Conservation (phyloP, 2,797 vertebrate species). For the Syngnathus acus region DNA sequence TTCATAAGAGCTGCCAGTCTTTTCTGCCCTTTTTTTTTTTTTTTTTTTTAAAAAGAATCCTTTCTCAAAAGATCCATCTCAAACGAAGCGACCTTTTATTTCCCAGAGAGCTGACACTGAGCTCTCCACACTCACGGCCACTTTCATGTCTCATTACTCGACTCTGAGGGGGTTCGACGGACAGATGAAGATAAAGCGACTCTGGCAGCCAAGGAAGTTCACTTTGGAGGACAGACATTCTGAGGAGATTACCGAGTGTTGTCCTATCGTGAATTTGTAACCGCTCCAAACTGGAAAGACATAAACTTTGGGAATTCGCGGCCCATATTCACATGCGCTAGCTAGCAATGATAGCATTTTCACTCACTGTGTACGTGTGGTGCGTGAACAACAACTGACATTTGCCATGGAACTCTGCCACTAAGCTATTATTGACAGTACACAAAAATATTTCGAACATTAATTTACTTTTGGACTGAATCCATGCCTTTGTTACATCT, state of each 20-base stretch:
- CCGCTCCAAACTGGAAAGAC: slow-evolving; percentile 4
- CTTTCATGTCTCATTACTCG: slow-evolving; percentile 33
- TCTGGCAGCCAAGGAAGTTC: neutral
- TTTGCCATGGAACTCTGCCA: no score
- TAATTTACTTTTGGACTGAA: no score
- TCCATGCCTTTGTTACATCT: no score
- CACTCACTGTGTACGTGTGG: no score
- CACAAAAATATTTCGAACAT: no score
- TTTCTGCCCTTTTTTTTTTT: slow-evolving; percentile 35
- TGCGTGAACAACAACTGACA: no score
- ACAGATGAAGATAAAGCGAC: slow-evolving; percentile 6
- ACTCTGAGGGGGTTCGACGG: slow-evolving; percentile 26
- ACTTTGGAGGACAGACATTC: neutral
- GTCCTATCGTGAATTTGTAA: neutral
- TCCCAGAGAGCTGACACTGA: slow-evolving; percentile 39
- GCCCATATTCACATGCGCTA: neutral
- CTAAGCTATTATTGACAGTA: no score
- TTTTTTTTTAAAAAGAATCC: slow-evolving; percentile 20
- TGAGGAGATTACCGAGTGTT: neutral
- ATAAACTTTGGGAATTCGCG: neutral
- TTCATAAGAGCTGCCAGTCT: slow-evolving; percentile 47
- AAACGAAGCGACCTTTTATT: slow-evolving; percentile 57
- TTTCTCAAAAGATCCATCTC: slow-evolving; percentile 46
- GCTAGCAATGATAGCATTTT: no score
- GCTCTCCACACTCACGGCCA: slow-evolving; percentile 38